Base-by-base conservation (phyloP, 1,140 invertebrate species). In the Drosophila nebulosa region DNA sequence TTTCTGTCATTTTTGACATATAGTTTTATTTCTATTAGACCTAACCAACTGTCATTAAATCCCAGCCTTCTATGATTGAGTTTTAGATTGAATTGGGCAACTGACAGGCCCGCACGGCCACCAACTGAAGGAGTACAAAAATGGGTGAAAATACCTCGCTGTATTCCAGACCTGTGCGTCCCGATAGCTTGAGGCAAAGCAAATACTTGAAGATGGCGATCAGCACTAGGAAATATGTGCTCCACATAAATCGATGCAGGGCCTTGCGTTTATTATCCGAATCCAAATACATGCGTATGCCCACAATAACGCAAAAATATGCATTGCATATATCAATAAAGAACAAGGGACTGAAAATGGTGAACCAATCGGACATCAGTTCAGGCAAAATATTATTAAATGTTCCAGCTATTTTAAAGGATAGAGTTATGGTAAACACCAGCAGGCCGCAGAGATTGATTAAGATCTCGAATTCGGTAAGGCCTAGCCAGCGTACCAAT, bases 381-480 rank as follows among this genome's bases (percentile, higher is more conserved):
- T 89, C 83, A 1, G 69, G 78, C 0, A 79, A 63, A 1, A 92
- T 90, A 4, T 94, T 91, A 39, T 94, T 94, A 46, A 94, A 92
- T 69, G 93, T 85, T 53, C 94, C 93, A 77, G 96, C 95, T 76
- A 96, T 93, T 90, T 95, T 95, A 9, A 98, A 90, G 5, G 96
- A 95, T 58, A 98, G 91, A 14, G 98, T 91, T 46, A 98, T 93
- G 16, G 96, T 96, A 83, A 98, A 99, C 32, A 97, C 93, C 35
- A 96, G 93, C 26, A 98, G 91, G 4, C 96, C 95, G 26, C 97
- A 92, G 5, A 98, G 92, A 90, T 97, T 97, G 59, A 98, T 94
- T 94, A 97, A 96, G 86, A 99, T 96, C 93, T 99, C 98, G 92
- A 98, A 98, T 30, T 97, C 94, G 4, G 97, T 98, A 58, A 99